phyloP scores from a whole-genome alignment of 1,140 invertebrate species.

The Steinernema khuongi region DNA sequence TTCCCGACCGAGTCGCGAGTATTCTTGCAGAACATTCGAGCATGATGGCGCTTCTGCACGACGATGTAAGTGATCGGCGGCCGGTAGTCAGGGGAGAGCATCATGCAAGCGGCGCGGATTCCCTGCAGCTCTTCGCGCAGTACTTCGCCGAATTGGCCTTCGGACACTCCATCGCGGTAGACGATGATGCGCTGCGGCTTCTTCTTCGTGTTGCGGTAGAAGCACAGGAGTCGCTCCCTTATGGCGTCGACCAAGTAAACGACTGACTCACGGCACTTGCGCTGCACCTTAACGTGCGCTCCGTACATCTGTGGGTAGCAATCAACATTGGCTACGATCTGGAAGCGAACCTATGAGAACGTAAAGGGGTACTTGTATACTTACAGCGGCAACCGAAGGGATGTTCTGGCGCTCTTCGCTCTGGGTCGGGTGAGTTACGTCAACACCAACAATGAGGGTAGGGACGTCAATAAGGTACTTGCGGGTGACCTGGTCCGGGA shows the following conservation, averaged over 20 bases:
- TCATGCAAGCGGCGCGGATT: constrained; percentile 67
- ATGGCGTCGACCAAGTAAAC: constrained; percentile 71
- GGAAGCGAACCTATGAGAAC: no score
- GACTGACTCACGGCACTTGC: constrained; percentile 68
- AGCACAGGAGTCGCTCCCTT: constrained; percentile 63
- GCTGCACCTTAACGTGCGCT: constrained; percentile 50
- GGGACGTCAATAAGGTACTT: constrained; percentile 52
- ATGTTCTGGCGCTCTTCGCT: constrained; percentile 64
- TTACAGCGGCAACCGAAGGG: constrained; percentile 83
- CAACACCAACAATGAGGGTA: constrained; percentile 74
- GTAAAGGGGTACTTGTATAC: no score
- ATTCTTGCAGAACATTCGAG: constrained; percentile 67
- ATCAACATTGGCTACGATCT: constrained; percentile 52
- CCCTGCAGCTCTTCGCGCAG: constrained; percentile 66
- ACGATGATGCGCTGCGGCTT: constrained; percentile 68
- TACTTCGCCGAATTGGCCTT: constrained; percentile 74
- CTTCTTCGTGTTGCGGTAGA: constrained; percentile 57
- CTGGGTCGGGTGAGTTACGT: constrained; percentile 61
- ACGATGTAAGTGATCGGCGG: constrained; percentile 75
- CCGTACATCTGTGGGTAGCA: constrained; percentile 38
- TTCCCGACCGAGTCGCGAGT: constrained; percentile 47
- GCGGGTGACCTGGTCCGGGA: constrained; percentile 34
- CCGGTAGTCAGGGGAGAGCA: constrained; percentile 61
- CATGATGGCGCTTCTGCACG: constrained; percentile 85
- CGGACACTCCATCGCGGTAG: constrained; percentile 80